Evolutionary conservation across 2,888 invertebrate species (phyloP).

Genomic region (Sesamia inferens): DNA sequence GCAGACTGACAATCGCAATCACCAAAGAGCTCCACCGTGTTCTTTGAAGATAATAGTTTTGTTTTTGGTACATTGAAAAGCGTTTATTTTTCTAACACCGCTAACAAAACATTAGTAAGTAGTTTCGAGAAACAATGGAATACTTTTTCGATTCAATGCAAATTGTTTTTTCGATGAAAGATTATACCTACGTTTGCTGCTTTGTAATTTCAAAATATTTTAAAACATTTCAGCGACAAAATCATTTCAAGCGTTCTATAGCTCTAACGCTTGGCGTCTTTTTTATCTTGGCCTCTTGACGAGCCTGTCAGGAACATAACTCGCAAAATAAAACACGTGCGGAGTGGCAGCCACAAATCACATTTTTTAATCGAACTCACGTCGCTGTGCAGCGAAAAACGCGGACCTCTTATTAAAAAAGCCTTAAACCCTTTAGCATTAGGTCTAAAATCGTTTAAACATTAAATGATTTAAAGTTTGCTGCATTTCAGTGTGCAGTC

Average conservation of each 20-base stretch:
- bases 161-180: constrained; percentile 57
- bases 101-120: constrained; percentile 62
- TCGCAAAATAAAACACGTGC: constrained; percentile 88
- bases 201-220: constrained; percentile 64
- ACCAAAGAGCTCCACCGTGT: constrained; percentile 72
- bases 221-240: constrained; percentile 67
- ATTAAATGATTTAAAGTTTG: constrained; percentile 62
- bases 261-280: constrained; percentile 68
- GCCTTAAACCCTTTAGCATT: constrained; percentile 63
- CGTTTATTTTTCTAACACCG: constrained; percentile 68
- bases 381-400: constrained; percentile 75
- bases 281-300: constrained; percentile 78
- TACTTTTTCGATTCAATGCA: constrained; percentile 62
- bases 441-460: constrained; percentile 64
- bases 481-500: constrained; percentile 83
- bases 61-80: constrained; percentile 71
- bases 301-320: constrained; percentile 84
- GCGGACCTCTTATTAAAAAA: constrained; percentile 38
- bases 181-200: constrained; percentile 53
- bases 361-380: constrained; percentile 89
- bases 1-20: constrained; percentile 81
- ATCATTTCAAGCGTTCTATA: constrained; percentile 68
- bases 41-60: constrained; percentile 82
- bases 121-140: constrained; percentile 62
- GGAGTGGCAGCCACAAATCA: constrained; percentile 88